Percentiles rank a stretch among this genome's conserved stretches.
Conservation (phyloP, 1,140 invertebrate species). For the Apis florea region DNA sequence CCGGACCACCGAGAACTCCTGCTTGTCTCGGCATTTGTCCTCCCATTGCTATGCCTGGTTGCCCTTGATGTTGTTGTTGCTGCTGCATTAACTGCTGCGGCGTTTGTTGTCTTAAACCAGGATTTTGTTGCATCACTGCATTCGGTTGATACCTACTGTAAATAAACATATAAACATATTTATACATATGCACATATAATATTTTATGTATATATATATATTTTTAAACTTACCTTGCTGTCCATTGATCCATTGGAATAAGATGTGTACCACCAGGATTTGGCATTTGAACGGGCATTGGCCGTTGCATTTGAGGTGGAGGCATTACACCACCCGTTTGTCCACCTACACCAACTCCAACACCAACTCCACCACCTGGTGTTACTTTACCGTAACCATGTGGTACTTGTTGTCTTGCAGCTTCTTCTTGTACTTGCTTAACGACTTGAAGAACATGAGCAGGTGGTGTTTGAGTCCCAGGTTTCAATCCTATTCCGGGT, state of each 20-base stretch:
- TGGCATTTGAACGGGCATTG: conserved; percentile 78
- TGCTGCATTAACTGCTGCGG: conserved; percentile 78
- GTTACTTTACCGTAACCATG: conserved; percentile 87
- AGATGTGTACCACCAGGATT: conserved; percentile 79
- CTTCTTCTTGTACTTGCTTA: conserved; percentile 95
- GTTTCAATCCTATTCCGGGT: conserved; percentile 85
- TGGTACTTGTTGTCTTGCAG: conserved; percentile 90
- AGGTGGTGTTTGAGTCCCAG: conserved; percentile 87
- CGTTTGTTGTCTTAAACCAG: conserved; percentile 77
- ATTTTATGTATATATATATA: neutral
- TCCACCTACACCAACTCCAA: conserved; percentile 77
- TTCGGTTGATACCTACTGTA: conserved; percentile 71
- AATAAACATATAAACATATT: neutral
- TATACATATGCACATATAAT: too few species aligned
- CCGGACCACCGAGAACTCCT: conserved; percentile 77
- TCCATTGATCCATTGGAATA: conserved; percentile 87
- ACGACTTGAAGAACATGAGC: conserved; percentile 92
- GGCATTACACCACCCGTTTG: conserved; percentile 83
- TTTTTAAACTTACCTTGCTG: conserved; percentile 76
- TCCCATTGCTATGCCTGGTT: conserved; percentile 76
- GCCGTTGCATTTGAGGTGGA: conserved; percentile 84
- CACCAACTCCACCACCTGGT: conserved; percentile 79
- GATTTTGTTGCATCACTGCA: conserved; percentile 78
- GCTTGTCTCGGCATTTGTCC: conserved; percentile 78
- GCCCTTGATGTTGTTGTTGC: conserved; percentile 78